Evolutionary conservation across 1,140 invertebrate species (phyloP).

Genomic region (Sminthurides bifidus): DNA sequence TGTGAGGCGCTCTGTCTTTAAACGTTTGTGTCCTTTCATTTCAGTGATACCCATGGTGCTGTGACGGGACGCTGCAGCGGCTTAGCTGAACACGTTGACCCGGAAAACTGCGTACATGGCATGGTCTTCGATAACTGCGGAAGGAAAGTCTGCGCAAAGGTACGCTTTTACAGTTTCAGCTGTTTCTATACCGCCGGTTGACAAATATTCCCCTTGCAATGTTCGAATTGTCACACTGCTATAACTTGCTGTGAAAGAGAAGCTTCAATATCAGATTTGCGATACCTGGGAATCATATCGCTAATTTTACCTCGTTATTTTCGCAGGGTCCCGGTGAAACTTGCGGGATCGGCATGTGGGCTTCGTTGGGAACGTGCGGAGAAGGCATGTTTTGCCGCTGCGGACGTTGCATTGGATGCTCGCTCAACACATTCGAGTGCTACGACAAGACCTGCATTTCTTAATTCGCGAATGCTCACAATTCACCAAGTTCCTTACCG

Average conservation of each 20-base stretch:
- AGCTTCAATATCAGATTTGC: neutral
- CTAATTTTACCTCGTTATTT: constrained; percentile 5
- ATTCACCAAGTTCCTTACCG: no score
- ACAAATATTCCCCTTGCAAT: no score
- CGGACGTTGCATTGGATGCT: constrained; percentile 39
- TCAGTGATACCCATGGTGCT: no score
- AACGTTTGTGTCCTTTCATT: no score
- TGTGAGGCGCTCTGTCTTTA: no score
- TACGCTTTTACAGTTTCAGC: constrained; percentile 3
- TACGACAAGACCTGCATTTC: constrained; percentile 31
- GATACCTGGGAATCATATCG: neutral
- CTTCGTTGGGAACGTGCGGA: constrained; percentile 40
- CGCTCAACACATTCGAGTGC: constrained; percentile 37
- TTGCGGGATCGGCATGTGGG: constrained; percentile 39
- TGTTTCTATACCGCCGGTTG: no score
- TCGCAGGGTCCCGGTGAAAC: constrained; percentile 42
- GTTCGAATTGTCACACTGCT: no score
- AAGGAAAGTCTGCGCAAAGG: constrained; percentile 31
- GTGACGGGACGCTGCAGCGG: no score
- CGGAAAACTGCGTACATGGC: constrained; percentile 28
- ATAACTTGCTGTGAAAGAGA: neutral
- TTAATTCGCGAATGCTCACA: no score
- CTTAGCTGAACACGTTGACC: no score
- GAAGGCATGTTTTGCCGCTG: constrained; percentile 43
- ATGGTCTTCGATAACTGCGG: constrained; percentile 29